Percentiles rank a stretch among this genome's conserved stretches.
Evolutionary conservation across 2,113 vertebrate genomes (phyloP).

Genomic region (Progne subis): DNA sequence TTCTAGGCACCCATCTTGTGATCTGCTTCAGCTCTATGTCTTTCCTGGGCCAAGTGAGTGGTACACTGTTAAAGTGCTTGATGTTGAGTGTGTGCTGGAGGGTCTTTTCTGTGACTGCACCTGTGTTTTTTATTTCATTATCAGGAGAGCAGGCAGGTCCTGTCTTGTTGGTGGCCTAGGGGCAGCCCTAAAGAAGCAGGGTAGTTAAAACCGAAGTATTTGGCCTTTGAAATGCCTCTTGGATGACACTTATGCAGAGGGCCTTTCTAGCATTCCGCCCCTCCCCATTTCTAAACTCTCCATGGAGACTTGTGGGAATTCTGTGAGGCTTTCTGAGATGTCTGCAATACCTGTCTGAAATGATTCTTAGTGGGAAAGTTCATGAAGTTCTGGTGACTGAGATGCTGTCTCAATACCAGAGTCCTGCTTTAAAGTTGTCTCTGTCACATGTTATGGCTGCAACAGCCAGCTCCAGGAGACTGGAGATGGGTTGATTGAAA

Average conservation of each 20-base stretch:
- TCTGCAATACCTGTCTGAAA: neutral
- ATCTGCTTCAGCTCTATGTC: rapidly evolving
- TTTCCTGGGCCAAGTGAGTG: neutral
- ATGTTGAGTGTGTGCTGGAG: neutral
- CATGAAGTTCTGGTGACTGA: neutral
- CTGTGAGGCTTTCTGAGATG: neutral
- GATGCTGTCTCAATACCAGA: neutral
- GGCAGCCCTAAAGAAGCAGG: neutral
- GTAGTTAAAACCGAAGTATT: neutral
- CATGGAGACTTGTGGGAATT: neutral
- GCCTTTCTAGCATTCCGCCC: neutral
- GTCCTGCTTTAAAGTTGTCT: neutral
- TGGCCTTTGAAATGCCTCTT: constrained; percentile 5
- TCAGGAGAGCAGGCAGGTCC: neutral
- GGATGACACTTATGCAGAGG: neutral
- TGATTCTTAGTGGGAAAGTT: neutral
- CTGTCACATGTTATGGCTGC: neutral
- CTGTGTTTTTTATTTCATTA: neutral
- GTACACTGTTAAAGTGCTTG: neutral
- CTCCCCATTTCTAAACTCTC: neutral
- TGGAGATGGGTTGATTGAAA: neutral
- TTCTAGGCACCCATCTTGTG: neutral
- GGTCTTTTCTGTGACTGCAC: neutral
- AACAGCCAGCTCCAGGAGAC: neutral
- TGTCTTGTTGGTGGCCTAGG: neutral